phyloP scores from a whole-genome alignment of 1,140 invertebrate species.

The Leptinotarsa lineolata region DNA sequence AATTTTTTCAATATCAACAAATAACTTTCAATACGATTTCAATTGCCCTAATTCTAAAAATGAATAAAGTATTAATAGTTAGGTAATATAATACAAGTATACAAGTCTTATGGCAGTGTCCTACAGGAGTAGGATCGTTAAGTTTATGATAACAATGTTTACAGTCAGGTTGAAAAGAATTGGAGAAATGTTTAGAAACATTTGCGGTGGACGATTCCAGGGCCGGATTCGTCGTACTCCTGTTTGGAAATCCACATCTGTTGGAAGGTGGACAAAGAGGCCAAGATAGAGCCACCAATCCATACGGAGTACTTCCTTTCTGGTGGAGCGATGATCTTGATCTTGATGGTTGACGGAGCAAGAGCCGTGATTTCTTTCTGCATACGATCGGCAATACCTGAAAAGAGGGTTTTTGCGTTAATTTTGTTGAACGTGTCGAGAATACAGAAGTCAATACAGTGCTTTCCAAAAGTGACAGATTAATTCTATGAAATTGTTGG shows the following conservation, averaged over 20 bases:
- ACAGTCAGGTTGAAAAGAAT: not conserved
- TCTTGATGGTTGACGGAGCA: conserved; percentile 89
- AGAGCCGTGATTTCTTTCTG: conserved; percentile 87
- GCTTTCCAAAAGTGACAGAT: no score
- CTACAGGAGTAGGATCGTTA: conserved; percentile 12
- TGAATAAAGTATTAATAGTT: not conserved
- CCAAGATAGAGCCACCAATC: conserved; percentile 87
- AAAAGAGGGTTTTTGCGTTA: not conserved
- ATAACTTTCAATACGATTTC: conserved; percentile 11
- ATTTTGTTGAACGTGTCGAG: no score
- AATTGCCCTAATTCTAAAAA: not conserved
- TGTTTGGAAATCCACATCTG: conserved; percentile 97
- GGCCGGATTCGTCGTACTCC: conserved; percentile 93
- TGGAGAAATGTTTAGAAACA: conserved; percentile 77
- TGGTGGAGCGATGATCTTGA: conserved; percentile 92
- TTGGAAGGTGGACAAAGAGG: conserved; percentile 87
- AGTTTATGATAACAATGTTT: conserved; percentile 3
- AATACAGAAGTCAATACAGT: no score
- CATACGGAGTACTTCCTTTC: conserved; percentile 91
- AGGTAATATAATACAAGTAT: conserved; percentile 9
- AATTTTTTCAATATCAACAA: not conserved
- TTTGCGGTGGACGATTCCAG: conserved; percentile 93
- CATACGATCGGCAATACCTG: conserved; percentile 72
- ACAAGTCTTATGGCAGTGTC: conserved; percentile 27
- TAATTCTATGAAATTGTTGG: no score